These are phyloP conservation scores for Proterorhinus semilunaris DNA, from an alignment of 2,113 vertebrate genomes.

Conservation along the genomic window DNA sequence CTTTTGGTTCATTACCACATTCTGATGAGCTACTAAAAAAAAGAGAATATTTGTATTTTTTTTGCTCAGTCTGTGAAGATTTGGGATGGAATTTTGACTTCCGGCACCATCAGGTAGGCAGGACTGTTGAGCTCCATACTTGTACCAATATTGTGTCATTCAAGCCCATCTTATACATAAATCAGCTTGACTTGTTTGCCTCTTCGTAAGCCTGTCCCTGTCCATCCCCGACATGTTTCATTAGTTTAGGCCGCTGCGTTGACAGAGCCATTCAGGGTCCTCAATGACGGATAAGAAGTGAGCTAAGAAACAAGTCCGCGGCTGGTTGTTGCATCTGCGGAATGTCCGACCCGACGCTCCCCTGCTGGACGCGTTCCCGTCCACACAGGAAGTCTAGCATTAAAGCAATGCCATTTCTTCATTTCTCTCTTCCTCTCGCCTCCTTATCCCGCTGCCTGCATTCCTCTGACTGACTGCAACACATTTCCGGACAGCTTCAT, in stretches of 20 bases:
- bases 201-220: conserved; percentile 11
- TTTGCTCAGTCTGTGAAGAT: no score
- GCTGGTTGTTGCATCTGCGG: conserved; percentile 43
- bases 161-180: no score
- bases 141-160: no score
- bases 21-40: no score
- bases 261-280: conserved; percentile 27
- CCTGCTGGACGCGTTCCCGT: conserved; percentile 60
- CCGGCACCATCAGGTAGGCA: no score
- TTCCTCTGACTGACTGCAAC: conserved; percentile 58
- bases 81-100: no score
- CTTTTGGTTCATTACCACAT: no score
- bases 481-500: conserved; percentile 62
- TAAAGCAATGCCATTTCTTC: conserved; percentile 51
- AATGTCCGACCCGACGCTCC: conserved; percentile 61
- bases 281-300: conserved; percentile 37
- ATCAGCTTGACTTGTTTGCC: neutral
- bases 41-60: no score
- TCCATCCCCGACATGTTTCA: conserved; percentile 31
- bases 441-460: conserved; percentile 29
- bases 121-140: no score
- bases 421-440: neutral
- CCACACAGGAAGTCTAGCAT: conserved; percentile 68
- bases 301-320: conserved; percentile 18
- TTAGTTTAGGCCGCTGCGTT: conserved; percentile 20